These are phyloP conservation scores for Cricetomys ansorgei DNA, from an alignment of 2,113 vertebrate genomes.

Conservation along the genomic window DNA sequence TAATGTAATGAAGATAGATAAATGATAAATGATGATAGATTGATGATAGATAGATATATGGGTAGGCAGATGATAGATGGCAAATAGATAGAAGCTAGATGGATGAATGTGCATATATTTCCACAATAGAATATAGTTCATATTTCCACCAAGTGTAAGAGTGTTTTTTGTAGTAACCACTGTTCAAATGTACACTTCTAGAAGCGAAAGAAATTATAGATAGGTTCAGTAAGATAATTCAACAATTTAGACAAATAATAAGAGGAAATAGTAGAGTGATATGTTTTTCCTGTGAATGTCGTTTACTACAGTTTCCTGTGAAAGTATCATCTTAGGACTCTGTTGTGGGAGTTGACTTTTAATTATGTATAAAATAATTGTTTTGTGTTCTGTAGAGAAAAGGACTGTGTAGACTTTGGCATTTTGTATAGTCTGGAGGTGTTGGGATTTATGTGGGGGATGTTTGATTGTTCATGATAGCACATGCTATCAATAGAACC, in stretches of 20 bases:
- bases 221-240: not conserved
- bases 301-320: too few relatives aligned
- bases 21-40: not conserved
- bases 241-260: not conserved
- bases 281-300: fast-evolving
- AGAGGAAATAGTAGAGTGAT: not conserved
- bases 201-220: not conserved
- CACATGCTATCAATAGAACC: too few relatives aligned
- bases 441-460: too few relatives aligned
- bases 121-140: not conserved
- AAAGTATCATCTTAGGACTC: not conserved
- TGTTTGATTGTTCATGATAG: too few relatives aligned
- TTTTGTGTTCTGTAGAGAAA: too few relatives aligned
- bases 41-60: not conserved
- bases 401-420: too few relatives aligned
- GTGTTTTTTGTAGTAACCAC: not conserved
- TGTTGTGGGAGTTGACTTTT: too few relatives aligned
- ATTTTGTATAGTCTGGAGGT: too few relatives aligned
- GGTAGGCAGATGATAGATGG: too few relatives aligned
- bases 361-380: too few relatives aligned
- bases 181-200: not conserved
- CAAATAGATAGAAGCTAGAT: not conserved
- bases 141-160: not conserved
- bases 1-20: not conserved
- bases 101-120: not conserved